Percentiles rank a stretch among this genome's conserved stretches.
phyloP scores from a whole-genome alignment of 2,113 vertebrate species.

The Pituophis catenifer region DNA sequence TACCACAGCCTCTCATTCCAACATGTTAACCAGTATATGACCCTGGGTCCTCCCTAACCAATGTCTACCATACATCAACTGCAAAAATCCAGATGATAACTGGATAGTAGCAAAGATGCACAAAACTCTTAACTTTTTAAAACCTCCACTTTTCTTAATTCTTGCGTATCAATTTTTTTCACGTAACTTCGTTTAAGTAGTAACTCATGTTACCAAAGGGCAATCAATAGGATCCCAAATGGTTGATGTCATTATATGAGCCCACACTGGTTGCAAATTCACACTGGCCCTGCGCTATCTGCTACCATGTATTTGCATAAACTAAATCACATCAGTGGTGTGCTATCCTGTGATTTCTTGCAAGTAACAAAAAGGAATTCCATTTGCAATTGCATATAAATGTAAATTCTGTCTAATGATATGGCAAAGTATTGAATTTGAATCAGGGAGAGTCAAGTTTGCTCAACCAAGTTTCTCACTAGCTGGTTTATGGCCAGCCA shows the following conservation, averaged over 20 bases:
- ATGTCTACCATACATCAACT: background rate
- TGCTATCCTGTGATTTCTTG: background rate
- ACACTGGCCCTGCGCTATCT: background rate
- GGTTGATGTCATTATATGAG: background rate
- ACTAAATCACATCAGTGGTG: background rate
- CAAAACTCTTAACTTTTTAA: background rate
- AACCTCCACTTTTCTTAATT: background rate
- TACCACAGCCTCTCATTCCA: background rate
- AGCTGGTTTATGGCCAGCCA: background rate
- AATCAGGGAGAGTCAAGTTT: background rate
- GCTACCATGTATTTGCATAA: background rate
- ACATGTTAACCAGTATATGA: background rate
- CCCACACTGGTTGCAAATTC: background rate
- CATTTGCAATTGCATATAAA: background rate
- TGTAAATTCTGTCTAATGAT: background rate
- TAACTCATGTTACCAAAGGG: background rate
- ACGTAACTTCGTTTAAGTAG: background rate
- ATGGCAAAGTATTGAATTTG: background rate
- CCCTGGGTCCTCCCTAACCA: background rate
- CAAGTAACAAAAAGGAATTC: background rate
- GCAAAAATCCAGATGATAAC: background rate
- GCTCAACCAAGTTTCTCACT: background rate
- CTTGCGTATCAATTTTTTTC: background rate
- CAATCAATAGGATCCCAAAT: background rate
- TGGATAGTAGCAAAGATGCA: background rate